Conservation (phyloP, 1,140 invertebrate genomes). For the Paralvinella palmiformis region DNA sequence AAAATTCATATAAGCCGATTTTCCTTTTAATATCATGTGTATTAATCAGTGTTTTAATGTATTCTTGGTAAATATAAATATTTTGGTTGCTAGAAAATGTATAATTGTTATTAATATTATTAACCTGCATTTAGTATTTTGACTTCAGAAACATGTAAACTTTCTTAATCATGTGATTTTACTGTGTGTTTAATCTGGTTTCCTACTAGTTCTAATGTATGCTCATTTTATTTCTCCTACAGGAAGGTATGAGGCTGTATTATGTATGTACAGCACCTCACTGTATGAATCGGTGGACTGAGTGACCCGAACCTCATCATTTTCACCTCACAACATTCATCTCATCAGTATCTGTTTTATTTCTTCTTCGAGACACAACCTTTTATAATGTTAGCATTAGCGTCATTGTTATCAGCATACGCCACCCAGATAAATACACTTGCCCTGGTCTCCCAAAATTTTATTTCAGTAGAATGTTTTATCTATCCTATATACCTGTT, state of each 20-base stretch:
- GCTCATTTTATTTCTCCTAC: constrained; percentile 28
- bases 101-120: background rate
- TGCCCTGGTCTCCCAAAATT: too few relatives aligned
- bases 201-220: background rate
- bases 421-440: too few relatives aligned
- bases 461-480: too few relatives aligned
- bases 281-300: constrained; percentile 96
- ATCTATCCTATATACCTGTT: too few relatives aligned
- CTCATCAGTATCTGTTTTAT: too few relatives aligned
- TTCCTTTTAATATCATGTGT: too few relatives aligned
- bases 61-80: background rate
- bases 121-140: background rate
- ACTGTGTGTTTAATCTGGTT: background rate
- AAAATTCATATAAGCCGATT: too few relatives aligned
- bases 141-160: background rate
- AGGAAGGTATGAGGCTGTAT: constrained; percentile 98
- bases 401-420: too few relatives aligned
- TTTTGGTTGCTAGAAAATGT: background rate
- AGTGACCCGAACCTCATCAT: constrained; percentile 66
- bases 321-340: too few relatives aligned
- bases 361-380: too few relatives aligned
- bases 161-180: background rate
- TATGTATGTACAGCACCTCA: constrained; percentile 93
- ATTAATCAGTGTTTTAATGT: background rate
- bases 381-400: too few relatives aligned